Percentiles rank a stretch among this genome's conserved stretches.
phyloP scores from a whole-genome alignment of 2,113 vertebrate species.

The Alouatta palliata region DNA sequence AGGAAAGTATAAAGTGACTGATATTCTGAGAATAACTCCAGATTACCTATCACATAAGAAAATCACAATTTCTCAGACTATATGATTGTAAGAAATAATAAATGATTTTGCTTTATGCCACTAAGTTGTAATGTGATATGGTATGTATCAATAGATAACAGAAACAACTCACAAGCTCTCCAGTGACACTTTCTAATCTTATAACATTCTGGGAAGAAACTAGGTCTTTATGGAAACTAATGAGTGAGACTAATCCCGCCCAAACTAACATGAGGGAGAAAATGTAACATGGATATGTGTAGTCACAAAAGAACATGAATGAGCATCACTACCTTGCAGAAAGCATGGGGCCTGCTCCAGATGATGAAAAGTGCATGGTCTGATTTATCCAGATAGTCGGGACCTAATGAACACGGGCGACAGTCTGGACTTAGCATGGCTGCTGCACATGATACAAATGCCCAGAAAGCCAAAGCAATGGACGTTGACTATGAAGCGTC shows the following conservation, averaged over 20 bases:
- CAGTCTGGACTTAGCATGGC: too few relatives aligned
- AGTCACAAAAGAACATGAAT: background rate
- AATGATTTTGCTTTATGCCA: background rate
- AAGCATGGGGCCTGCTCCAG: background rate
- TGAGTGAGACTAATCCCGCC: background rate
- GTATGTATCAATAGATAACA: background rate
- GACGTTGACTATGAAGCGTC: background rate
- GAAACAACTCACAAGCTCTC: background rate
- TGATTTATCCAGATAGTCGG: background rate
- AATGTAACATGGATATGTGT: background rate
- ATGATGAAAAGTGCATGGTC: background rate
- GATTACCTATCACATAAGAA: background rate
- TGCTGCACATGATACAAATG: background rate
- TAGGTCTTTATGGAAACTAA: background rate
- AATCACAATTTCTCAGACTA: background rate
- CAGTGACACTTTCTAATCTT: background rate
- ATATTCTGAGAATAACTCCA: background rate
- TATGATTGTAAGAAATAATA: background rate
- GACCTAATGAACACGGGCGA: too few relatives aligned
- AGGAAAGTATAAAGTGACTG: background rate
- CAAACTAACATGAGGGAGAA: background rate
- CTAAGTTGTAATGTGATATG: background rate
- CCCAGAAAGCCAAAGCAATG: background rate
- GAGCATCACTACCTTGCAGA: background rate
- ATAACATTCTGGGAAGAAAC: background rate